Percentiles rank a stretch among this genome's conserved stretches.
phyloP scores from a whole-genome alignment of 2,797 vertebrate genomes.

The Helicolenus hilgendorfi region DNA sequence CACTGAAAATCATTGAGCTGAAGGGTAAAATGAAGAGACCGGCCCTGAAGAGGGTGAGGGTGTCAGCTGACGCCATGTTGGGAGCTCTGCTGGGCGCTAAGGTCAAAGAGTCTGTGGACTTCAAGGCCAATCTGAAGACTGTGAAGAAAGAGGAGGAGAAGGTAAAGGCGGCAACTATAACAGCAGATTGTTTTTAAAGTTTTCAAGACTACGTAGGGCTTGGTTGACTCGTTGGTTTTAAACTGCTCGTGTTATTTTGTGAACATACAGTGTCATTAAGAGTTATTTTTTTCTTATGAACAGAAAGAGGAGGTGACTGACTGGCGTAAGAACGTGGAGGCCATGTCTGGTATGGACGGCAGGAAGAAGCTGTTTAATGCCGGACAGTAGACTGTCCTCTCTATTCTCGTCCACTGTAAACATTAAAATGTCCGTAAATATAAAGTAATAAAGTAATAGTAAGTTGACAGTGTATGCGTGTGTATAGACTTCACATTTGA shows the following conservation, averaged over 20 bases:
- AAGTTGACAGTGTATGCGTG: not conserved
- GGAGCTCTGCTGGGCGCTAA: conserved; percentile 88
- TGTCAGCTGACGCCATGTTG: conserved; percentile 91
- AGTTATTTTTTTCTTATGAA: conserved; percentile 30
- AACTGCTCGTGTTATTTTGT: not conserved
- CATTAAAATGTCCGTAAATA: not conserved
- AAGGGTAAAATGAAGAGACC: conserved; percentile 92
- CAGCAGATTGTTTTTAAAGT: conserved; percentile 25
- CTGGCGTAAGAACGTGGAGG: conserved; percentile 89
- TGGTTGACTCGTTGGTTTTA: conserved; percentile 12
- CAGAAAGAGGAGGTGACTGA: conserved; percentile 87
- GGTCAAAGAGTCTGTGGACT: conserved; percentile 90
- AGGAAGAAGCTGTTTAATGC: conserved; percentile 86
- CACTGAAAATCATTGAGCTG: conserved; percentile 82
- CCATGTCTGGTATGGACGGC: conserved; percentile 88
- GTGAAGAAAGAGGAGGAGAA: conserved; percentile 92
- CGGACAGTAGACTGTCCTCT: conserved; percentile 42
- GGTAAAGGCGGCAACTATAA: conserved; percentile 51
- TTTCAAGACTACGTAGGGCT: conserved; percentile 80
- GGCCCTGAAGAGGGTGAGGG: conserved; percentile 86
- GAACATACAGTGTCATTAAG: not conserved
- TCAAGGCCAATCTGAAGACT: conserved; percentile 91
- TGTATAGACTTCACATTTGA: not conserved
- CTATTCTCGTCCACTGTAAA: too few relatives aligned
- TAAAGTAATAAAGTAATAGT: not conserved